These are phyloP conservation scores for Volucella inflata DNA, from an alignment of 2,888 invertebrate genomes.

Conservation along the genomic window DNA sequence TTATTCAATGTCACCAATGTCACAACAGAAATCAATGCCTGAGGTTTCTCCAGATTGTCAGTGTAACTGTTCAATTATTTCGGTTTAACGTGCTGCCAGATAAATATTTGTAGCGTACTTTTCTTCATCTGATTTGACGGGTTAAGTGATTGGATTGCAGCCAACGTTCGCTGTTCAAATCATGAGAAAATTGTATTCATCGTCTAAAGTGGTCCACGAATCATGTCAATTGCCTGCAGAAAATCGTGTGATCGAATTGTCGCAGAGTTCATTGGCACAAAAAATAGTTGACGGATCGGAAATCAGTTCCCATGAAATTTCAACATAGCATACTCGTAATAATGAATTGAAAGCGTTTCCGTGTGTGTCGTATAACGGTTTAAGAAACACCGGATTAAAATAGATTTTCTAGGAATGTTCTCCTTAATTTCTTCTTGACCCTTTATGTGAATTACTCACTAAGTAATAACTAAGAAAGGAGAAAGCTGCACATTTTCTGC, in stretches of 20 bases:
- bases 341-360: background rate
- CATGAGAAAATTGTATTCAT: slow-evolving; percentile 36
- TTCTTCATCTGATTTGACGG: slow-evolving; percentile 37
- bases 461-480: no score
- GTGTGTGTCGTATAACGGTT: background rate
- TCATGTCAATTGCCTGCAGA: slow-evolving; percentile 38
- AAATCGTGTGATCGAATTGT: slow-evolving; percentile 54
- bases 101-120: slow-evolving; percentile 51
- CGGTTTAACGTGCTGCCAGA: slow-evolving; percentile 10
- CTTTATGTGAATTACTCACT: no score
- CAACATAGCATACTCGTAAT: slow-evolving; percentile 5
- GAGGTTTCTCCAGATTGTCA: slow-evolving; percentile 2
- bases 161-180: slow-evolving; percentile 18
- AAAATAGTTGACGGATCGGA: background rate
- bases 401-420: no score
- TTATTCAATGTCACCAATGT: slow-evolving; percentile 4
- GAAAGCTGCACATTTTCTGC: no score
- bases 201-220: slow-evolving; percentile 15
- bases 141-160: slow-evolving; percentile 27
- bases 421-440: no score
- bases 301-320: slow-evolving; percentile 39
- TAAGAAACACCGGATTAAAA: background rate
- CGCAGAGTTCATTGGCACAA: slow-evolving; percentile 26
- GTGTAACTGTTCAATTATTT: background rate
- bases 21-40: slow-evolving; percentile 14